Evolutionary conservation across 2,113 vertebrate species (phyloP).

Genomic region (Sturnus vulgaris): DNA sequence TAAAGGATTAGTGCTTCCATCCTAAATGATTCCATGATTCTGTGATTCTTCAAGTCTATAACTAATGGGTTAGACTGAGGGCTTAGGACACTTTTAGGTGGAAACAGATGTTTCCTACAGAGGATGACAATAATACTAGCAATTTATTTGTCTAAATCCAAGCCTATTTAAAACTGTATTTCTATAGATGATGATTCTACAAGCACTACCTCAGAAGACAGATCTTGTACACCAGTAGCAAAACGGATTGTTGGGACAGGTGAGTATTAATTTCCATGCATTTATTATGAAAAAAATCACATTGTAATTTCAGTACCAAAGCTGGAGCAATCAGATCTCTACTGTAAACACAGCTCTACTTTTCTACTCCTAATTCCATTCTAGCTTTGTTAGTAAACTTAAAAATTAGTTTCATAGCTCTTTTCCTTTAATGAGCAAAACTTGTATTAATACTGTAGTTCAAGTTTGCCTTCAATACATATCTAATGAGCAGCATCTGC

Average conservation of each 20-base stretch:
- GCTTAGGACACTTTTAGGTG: neutral
- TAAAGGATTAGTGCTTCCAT: neutral
- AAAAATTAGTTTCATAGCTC: neutral
- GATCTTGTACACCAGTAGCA: neutral
- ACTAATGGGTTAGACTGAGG: neutral
- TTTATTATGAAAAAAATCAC: neutral
- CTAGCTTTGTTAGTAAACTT: neutral
- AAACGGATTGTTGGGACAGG: conserved; percentile 13
- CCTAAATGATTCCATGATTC: neutral
- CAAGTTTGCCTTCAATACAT: neutral
- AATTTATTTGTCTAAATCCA: neutral
- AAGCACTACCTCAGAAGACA: conserved; percentile 64
- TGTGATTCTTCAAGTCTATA: neutral
- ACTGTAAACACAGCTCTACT: neutral
- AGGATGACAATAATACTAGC: neutral
- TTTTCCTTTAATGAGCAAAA: neutral
- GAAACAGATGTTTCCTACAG: neutral
- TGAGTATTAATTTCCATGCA: neutral
- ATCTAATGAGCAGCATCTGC: neutral
- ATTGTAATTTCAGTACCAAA: neutral
- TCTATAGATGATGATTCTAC: conserved; percentile 57
- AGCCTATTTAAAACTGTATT: neutral
- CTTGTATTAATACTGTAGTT: neutral
- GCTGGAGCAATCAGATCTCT: neutral
- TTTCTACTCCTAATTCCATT: neutral